phyloP scores from a whole-genome alignment of 1,140 invertebrate genomes.

The Leptonema lineaticorne region DNA sequence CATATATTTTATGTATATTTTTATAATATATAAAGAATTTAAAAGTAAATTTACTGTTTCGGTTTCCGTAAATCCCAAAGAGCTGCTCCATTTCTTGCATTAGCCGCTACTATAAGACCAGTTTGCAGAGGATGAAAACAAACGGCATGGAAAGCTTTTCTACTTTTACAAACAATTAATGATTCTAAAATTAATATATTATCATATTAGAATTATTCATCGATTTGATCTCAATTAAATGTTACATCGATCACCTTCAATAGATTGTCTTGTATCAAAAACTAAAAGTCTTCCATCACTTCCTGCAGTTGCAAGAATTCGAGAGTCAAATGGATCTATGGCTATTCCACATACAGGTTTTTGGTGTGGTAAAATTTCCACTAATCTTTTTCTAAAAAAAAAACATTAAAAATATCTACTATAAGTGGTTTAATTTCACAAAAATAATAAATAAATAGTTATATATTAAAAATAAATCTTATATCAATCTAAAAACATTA shows the following conservation, averaged over 20 bases:
- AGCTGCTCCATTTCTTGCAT: slow-evolving; percentile 83
- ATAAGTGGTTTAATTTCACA: no score
- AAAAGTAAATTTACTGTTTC: slow-evolving; percentile 65
- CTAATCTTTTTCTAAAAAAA: slow-evolving; percentile 50
- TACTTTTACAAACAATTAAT: slow-evolving; percentile 51
- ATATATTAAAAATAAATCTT: no score
- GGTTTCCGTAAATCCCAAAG: slow-evolving; percentile 88
- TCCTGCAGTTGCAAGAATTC: slow-evolving; percentile 84
- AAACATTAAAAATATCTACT: no score
- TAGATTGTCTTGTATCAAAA: slow-evolving; percentile 77
- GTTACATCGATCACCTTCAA: slow-evolving; percentile 46
- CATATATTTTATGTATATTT: background rate
- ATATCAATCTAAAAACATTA: no score
- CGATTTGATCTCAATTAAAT: background rate
- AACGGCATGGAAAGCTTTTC: slow-evolving; percentile 80
- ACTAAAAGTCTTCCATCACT: slow-evolving; percentile 86
- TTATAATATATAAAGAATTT: slow-evolving; percentile 1
- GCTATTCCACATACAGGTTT: slow-evolving; percentile 88
- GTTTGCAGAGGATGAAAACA: slow-evolving; percentile 87
- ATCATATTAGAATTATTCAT: background rate
- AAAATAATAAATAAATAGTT: no score
- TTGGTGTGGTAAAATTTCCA: slow-evolving; percentile 80
- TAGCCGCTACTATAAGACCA: slow-evolving; percentile 80
- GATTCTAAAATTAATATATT: slow-evolving; percentile 46
- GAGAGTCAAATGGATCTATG: slow-evolving; percentile 79